phyloP scores from a whole-genome alignment of 2,888 invertebrate genomes.

The Drosophila fulvimacula region DNA sequence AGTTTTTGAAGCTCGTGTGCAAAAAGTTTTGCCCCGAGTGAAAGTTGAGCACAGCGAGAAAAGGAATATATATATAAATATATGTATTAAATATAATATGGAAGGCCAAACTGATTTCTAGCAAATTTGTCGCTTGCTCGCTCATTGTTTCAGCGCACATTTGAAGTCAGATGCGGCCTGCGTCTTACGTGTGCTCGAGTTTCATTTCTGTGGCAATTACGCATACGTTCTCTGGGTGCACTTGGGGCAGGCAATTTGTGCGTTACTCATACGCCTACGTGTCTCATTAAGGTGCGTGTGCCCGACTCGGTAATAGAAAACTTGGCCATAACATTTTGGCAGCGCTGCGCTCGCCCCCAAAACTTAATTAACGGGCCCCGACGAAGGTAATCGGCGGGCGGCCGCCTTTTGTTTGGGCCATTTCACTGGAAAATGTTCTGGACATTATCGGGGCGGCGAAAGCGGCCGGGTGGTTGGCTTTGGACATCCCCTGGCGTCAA shows the following conservation, averaged over 20 bases:
- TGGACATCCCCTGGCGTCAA: slow-evolving; percentile 11
- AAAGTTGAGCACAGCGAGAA: slow-evolving; percentile 51
- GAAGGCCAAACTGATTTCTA: slow-evolving; percentile 19
- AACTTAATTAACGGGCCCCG: slow-evolving; percentile 72
- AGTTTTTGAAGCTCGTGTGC: slow-evolving; percentile 67
- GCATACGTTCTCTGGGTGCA: slow-evolving; percentile 48
- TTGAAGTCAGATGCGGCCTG: slow-evolving; percentile 28
- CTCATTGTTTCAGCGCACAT: slow-evolving; percentile 20
- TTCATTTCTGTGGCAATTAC: slow-evolving; percentile 44
- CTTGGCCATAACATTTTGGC: slow-evolving; percentile 70
- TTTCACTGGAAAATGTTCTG: slow-evolving; percentile 70
- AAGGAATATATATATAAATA: not conserved
- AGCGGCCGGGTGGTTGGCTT: too few species aligned
- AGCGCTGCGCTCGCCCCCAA: slow-evolving; percentile 38
- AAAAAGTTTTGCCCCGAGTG: slow-evolving; percentile 64
- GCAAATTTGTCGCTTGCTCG: slow-evolving; percentile 41
- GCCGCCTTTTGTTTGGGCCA: slow-evolving; percentile 61
- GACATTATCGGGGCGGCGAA: slow-evolving; percentile 50
- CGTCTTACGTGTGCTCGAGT: slow-evolving; percentile 32
- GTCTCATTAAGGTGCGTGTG: slow-evolving; percentile 68
- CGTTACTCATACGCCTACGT: slow-evolving; percentile 78
- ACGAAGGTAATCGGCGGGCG: slow-evolving; percentile 66
- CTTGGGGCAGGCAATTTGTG: slow-evolving; percentile 55
- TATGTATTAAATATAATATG: slow-evolving; percentile 10
- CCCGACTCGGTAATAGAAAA: slow-evolving; percentile 70